Percentiles rank a stretch among this genome's conserved stretches.
Evolutionary conservation across 2,797 vertebrate species (phyloP).

Genomic region (Chloroceryle inda): DNA sequence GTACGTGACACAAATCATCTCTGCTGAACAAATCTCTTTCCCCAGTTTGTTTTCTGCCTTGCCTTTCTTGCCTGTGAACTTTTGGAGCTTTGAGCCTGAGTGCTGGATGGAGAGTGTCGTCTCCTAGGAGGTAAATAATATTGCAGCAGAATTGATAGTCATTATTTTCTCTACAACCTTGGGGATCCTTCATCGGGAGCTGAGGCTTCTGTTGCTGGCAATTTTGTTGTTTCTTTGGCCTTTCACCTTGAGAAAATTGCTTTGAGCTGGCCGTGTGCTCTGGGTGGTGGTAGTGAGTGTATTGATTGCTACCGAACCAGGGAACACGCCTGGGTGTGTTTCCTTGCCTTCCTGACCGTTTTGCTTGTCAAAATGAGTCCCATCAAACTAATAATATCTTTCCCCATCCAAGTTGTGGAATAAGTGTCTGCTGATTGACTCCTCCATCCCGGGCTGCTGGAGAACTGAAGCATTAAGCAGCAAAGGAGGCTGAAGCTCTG

Average conservation of each 20-base stretch:
- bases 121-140: constrained; percentile 41
- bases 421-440: not conserved
- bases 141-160: constrained; percentile 25
- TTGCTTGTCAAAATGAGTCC: not conserved
- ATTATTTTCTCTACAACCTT: constrained; percentile 12
- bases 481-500: not conserved
- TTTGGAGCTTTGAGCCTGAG: not conserved
- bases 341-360: not conserved
- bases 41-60: not conserved
- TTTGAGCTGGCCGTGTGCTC: not conserved
- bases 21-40: not conserved
- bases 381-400: not conserved
- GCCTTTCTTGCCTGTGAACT: not conserved
- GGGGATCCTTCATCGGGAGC: not conserved
- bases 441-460: not conserved
- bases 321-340: not conserved
- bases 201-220: constrained; percentile 32
- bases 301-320: not conserved
- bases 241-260: constrained; percentile 61
- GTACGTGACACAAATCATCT: not conserved
- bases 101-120: not conserved
- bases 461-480: not conserved
- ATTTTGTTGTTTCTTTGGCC: constrained; percentile 46
- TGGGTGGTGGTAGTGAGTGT: not conserved
- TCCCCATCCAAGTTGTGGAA: not conserved